phyloP scores from a whole-genome alignment of 2,888 invertebrate species.

The Nudaria mundana region DNA sequence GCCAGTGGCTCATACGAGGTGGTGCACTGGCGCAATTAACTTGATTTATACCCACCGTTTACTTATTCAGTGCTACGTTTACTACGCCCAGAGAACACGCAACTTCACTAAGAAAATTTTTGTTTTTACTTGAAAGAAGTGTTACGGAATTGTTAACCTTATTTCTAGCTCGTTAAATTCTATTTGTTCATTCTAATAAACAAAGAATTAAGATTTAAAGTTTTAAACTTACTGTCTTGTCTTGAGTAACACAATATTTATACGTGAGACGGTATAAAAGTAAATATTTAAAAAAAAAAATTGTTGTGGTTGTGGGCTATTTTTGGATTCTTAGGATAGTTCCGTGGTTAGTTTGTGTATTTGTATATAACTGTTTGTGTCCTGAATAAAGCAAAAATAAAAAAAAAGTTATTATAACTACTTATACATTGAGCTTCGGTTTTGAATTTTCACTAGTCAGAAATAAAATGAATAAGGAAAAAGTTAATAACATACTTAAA shows the following conservation, averaged over 20 bases:
- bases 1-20: conserved; percentile 70
- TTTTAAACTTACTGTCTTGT: conserved; percentile 50
- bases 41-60: conserved; percentile 79
- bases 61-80: conserved; percentile 77
- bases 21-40: conserved; percentile 78
- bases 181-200: conserved; percentile 9
- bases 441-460: too few relatives aligned
- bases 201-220: conserved; percentile 13
- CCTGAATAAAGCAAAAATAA: too few relatives aligned
- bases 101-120: conserved; percentile 31
- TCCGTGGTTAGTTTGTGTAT: too few relatives aligned
- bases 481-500: too few relatives aligned
- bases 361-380: too few relatives aligned
- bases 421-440: too few relatives aligned
- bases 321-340: too few relatives aligned
- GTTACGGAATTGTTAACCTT: conserved; percentile 30
- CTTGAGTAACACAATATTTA: conserved; percentile 54
- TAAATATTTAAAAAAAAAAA: conserved; percentile 59
- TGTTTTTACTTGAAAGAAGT: conserved; percentile 29
- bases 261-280: conserved; percentile 51
- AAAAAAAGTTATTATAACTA: too few relatives aligned
- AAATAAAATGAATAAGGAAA: too few relatives aligned
- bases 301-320: too few relatives aligned
- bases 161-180: conserved; percentile 17
- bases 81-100: conserved; percentile 48